Base-by-base conservation (phyloP, 2,113 vertebrate genomes). In the Haemorhous mexicanus region DNA sequence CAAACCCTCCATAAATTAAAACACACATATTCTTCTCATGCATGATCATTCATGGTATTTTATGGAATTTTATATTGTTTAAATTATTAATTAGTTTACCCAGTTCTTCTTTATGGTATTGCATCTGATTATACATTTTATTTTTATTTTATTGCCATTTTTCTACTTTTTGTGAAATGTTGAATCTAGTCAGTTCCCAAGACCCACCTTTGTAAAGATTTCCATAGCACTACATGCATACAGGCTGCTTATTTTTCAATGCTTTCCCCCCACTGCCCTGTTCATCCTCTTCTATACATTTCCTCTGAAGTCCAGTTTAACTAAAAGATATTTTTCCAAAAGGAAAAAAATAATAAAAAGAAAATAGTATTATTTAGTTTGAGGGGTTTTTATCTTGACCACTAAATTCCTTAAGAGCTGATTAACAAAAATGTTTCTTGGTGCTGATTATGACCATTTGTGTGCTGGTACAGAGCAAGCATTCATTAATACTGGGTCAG, bases 381-480 rank as follows among this genome's bases (percentile, higher is more conserved):
- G 62, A 24, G 3, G 12, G 3, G 0, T 0, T 0, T 32, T 39
- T 63, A 52, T 15, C 13, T 22, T 62, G 8, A 2, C 4, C 11
- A 49, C 27, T 53, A 20, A 53, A 9, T 27, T 75, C 24, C 22
- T 56, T 15, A 27, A 50, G 13, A 91, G 4, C 15, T 87, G 28
- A 16, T 30, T 30, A 73, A 80, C 14, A 85, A 69, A 59, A 62
- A 33, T n/a, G 3, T 4, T 4, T 44, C 22, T 80, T 59, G 9
- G 4, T 68, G 13, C 10, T 55, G 35, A 11, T 64, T 84, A 47
- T 59, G n/a, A 83, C 11, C 4, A n/a, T 64, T 53, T 61, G 4
- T 52, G 28, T 9, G 13, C 27, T 87, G 30, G 43, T 46, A 53
- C 4, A 47, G 27, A 76, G 24, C 11, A 66, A 78, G 18, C 11